Evolutionary conservation across 2,113 vertebrate genomes (phyloP).

Genomic region (Microcebus griseorufus): DNA sequence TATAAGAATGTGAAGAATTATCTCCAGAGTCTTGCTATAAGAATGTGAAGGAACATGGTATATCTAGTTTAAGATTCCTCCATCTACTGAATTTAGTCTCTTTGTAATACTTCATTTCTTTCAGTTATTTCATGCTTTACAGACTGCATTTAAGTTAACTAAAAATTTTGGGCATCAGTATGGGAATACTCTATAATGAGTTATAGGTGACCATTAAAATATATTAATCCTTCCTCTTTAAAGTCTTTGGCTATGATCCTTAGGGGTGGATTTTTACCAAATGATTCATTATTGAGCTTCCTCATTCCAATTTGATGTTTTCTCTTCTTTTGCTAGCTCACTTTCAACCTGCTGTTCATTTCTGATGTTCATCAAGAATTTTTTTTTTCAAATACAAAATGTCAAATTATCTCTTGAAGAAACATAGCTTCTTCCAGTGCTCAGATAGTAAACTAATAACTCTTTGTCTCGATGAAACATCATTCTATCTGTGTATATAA

Average conservation of each 20-base stretch:
- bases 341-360: not conserved
- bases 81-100: not conserved
- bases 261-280: not conserved
- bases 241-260: not conserved
- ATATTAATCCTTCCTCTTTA: not conserved
- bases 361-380: not conserved
- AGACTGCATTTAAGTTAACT: not conserved
- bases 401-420: not conserved
- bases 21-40: not conserved
- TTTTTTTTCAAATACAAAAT: not conserved
- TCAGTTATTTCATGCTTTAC: not conserved
- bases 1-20: not conserved
- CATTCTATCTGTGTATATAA: not conserved
- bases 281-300: not conserved
- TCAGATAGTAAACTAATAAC: not conserved
- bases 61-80: not conserved
- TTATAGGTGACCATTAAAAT: not conserved
- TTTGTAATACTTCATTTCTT: not conserved
- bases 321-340: not conserved
- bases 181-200: not conserved
- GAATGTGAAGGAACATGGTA: fast-evolving
- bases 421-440: not conserved
- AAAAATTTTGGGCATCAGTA: not conserved
- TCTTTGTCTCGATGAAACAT: not conserved
- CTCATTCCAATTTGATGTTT: not conserved